These are phyloP conservation scores for Phrynocephalus forsythii DNA, from an alignment of 2,797 vertebrate genomes.

Conservation along the genomic window DNA sequence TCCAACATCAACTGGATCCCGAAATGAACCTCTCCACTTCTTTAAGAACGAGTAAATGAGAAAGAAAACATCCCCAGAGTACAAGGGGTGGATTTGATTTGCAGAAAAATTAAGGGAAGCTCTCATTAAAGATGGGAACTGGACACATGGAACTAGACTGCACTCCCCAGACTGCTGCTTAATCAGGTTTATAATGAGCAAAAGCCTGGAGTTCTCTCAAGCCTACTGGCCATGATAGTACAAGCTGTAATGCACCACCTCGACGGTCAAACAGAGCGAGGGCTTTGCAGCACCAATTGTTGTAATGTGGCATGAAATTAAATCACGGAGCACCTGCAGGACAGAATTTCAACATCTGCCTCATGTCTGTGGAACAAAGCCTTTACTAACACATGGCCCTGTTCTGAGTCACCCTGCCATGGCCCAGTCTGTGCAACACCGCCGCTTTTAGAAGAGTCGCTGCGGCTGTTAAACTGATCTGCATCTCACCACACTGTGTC, in stretches of 20 bases:
- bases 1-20: no score
- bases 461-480: slow-evolving; percentile 54
- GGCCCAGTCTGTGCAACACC: slow-evolving; percentile 62
- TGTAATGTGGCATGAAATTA: slow-evolving; percentile 81
- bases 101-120: slow-evolving; percentile 20
- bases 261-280: slow-evolving; percentile 61
- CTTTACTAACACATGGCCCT: slow-evolving; percentile 31
- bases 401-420: slow-evolving; percentile 20
- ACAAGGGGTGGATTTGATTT: background rate
- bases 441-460: slow-evolving; percentile 59
- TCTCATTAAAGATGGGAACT: slow-evolving; percentile 30
- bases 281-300: slow-evolving; percentile 66
- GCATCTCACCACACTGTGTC: slow-evolving; percentile 48
- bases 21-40: background rate
- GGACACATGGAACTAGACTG: slow-evolving; percentile 55
- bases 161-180: slow-evolving; percentile 68
- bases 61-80: slow-evolving; percentile 21
- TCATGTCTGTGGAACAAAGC: slow-evolving; percentile 25
- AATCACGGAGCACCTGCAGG: slow-evolving; percentile 68
- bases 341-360: slow-evolving; percentile 68
- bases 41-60: background rate
- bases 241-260: slow-evolving; percentile 57
- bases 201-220: slow-evolving; percentile 59
- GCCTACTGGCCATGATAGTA: slow-evolving; percentile 53
- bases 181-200: slow-evolving; percentile 65